Conservation (phyloP, 2,113 vertebrate genomes). For the Ptychochromis oligacanthus region DNA sequence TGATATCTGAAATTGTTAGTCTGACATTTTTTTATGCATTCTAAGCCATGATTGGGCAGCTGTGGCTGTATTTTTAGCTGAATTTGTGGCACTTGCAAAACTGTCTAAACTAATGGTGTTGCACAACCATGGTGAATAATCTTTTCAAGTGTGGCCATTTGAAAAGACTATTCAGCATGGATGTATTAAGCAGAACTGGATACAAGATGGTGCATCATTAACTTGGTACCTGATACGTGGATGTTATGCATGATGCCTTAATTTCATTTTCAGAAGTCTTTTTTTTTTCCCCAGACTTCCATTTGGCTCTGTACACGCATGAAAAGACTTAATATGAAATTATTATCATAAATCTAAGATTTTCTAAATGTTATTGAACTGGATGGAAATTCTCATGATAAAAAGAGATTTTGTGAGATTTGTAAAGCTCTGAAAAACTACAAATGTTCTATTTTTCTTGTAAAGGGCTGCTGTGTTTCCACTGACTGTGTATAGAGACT, state of each 20-base stretch:
- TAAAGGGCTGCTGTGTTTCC: not conserved
- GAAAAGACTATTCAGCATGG: not conserved
- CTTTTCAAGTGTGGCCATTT: not conserved
- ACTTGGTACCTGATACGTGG: not conserved
- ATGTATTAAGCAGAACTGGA: not conserved
- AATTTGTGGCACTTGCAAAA: not conserved
- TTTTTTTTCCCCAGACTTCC: not conserved
- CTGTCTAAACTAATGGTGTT: not conserved
- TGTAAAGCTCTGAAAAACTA: no score
- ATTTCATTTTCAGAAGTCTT: no score
- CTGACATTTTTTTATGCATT: not conserved
- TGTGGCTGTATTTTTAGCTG: not conserved
- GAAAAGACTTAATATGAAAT: not conserved
- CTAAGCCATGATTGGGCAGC: not conserved
- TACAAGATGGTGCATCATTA: not conserved
- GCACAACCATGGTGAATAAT: not conserved
- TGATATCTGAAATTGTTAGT: not conserved
- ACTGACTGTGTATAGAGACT: not conserved
- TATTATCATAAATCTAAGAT: not conserved
- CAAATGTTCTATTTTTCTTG: not conserved
- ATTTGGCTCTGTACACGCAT: not conserved
- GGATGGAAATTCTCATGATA: not conserved
- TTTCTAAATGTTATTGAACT: not conserved
- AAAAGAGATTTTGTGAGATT: not conserved
- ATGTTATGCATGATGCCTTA: not conserved